Evolutionary conservation across 2,113 vertebrate genomes (phyloP).

Genomic region (Passer domesticus): DNA sequence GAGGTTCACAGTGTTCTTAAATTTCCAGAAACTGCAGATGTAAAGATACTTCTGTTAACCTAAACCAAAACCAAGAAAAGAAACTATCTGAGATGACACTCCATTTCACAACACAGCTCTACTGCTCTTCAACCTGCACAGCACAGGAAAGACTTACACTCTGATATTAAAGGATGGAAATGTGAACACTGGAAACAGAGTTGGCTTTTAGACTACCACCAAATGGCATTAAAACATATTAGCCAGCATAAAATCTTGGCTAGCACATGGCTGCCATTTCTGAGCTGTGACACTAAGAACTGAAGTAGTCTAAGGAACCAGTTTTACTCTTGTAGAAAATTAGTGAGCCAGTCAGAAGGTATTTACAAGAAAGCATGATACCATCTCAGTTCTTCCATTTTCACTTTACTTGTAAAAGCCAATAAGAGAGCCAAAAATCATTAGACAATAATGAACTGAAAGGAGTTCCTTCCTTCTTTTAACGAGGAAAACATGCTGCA

Average conservation of each 20-base stretch:
- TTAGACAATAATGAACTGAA: background rate
- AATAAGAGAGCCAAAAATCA: background rate
- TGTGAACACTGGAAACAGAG: background rate
- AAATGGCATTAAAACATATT: background rate
- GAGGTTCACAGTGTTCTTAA: constrained; percentile 69
- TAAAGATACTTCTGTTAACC: constrained; percentile 60
- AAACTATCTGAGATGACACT: constrained; percentile 39
- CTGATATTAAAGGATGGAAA: background rate
- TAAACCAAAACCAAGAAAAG: constrained; percentile 73
- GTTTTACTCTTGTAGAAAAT: background rate
- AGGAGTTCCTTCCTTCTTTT: background rate
- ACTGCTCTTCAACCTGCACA: background rate
- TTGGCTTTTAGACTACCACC: background rate
- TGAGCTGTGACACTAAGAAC: background rate
- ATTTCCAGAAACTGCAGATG: constrained; percentile 75
- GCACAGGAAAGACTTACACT: background rate
- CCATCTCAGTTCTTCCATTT: constrained; percentile 5
- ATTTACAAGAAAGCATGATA: constrained; percentile 23
- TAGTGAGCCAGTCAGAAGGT: background rate
- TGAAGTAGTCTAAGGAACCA: background rate
- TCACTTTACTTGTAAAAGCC: background rate
- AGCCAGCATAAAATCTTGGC: background rate
- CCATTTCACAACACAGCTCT: constrained; percentile 21
- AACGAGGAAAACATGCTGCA: background rate
- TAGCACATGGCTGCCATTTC: background rate